Evolutionary conservation across 1,140 invertebrate genomes (phyloP).

Genomic region (Chymomyza costata): DNA sequence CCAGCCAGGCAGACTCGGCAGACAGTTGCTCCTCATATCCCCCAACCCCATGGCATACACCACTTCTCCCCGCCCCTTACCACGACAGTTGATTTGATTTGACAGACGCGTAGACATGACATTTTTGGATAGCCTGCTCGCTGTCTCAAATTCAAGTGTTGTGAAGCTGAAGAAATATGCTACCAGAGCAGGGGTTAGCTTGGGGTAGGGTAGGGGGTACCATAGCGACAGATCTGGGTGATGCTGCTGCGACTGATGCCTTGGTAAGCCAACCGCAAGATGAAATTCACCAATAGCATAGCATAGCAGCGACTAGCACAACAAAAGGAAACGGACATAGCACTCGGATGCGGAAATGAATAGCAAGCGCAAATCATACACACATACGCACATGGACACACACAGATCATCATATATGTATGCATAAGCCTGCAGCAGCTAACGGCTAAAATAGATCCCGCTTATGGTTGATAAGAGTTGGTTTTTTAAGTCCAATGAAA

Average conservation of each 20-base stretch:
- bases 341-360: constrained; percentile 64
- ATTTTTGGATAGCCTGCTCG: constrained; percentile 60
- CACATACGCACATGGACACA: constrained; percentile 37
- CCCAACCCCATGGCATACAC: too few relatives aligned
- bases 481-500: too few relatives aligned
- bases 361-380: constrained; percentile 30
- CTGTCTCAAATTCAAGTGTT: constrained; percentile 51
- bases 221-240: constrained; percentile 5
- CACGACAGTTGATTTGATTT: constrained; percentile 71
- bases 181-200: too few relatives aligned
- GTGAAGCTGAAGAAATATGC: constrained; percentile 58
- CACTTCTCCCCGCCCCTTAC: too few relatives aligned
- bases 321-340: constrained; percentile 53
- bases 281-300: constrained; percentile 3
- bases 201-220: too few relatives aligned
- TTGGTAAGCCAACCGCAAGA: constrained; percentile 33
- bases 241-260: constrained; percentile 10
- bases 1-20: constrained; percentile 60
- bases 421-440: too few relatives aligned
- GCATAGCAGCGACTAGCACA: constrained; percentile 33
- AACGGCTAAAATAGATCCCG: too few relatives aligned
- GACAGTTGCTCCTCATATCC: too few relatives aligned
- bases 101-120: constrained; percentile 70
- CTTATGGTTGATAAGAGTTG: too few relatives aligned
- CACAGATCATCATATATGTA: constrained; percentile 5